Evolutionary conservation across 2,888 invertebrate genomes (phyloP), one percentile per base, ranked within the genome.

Genomic region (Thymelicus sylvestris): DNA sequence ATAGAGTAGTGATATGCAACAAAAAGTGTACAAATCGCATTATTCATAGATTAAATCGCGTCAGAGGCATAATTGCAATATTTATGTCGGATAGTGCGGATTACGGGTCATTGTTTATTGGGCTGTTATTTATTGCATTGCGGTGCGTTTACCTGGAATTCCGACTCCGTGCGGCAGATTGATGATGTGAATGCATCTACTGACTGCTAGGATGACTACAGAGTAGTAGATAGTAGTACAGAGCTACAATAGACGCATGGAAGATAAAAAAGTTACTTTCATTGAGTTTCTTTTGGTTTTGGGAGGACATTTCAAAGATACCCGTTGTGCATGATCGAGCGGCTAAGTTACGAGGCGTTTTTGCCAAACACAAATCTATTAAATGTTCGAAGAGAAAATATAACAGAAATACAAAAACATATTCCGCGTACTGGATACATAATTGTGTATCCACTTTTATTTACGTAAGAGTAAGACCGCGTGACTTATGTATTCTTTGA

Each of bases 1-100:
- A 65, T 65, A 61, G 60, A 70, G 65, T 68, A 62, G 67, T 68
- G 67, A 68, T 68, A 70, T 61, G 70, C 70, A 70, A 70, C 65
- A 70, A 70, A 70, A 70, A 70, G 70, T 65, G 60, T 65, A 70
- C 70, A 70, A 70, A 70, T 70, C 70, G 65, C 70, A 70, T 70
- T 70, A 70, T 70, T 70, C 70, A 70, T 70, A 70, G 70, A 70
- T 70, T 70, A 70, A 70, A 70, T 70, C 70, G 70, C 65, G 70
- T 65, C 70, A 70, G 70, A 70, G 70, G 65, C 64, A 60, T 65
- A 65, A 70, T 70, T 70, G 65, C 70, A 66, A 70, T 70, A 70
- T 66, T 70, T 70, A 70, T 66, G 64, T 48, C 31, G 44, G 70
- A 65, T 69, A 57, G 60, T 15, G 52, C n/a, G 70, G 65, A 70